A percentile compares a stretch with the other conserved stretches of the same genome.
Evolutionary conservation across 2,797 vertebrate genomes (phyloP).

Genomic region (Hippoglossus hippoglossus): DNA sequence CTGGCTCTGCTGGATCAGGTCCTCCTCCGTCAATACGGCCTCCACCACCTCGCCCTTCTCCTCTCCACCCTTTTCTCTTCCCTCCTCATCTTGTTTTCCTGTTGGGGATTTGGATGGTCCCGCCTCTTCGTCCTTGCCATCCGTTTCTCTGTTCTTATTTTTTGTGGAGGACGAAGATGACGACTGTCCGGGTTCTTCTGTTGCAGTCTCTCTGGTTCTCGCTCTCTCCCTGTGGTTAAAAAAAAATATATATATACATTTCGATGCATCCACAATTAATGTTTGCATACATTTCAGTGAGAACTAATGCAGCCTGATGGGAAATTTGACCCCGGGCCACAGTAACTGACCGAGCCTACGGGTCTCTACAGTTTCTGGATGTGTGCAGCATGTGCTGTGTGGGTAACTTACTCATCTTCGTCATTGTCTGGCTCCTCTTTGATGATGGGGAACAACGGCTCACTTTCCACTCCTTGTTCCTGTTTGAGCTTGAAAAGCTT

Average conservation of each 20-base stretch:
- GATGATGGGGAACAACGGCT: slow-evolving; percentile 95
- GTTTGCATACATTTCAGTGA: no score
- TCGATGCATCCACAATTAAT: background rate
- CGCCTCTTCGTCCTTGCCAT: slow-evolving; percentile 29
- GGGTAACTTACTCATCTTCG: slow-evolving; percentile 78
- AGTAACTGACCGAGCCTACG: no score
- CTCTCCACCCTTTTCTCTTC: slow-evolving; percentile 57
- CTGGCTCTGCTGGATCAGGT: slow-evolving; percentile 97
- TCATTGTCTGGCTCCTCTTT: slow-evolving; percentile 86
- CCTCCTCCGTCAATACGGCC: slow-evolving; percentile 95
- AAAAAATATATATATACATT: background rate
- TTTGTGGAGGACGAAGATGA: slow-evolving; percentile 48
- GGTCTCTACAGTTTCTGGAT: background rate
- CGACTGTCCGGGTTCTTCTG: slow-evolving; percentile 42
- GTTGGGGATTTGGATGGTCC: slow-evolving; percentile 62
- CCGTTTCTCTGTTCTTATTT: slow-evolving; percentile 7
- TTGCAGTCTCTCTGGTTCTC: background rate
- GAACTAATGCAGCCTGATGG: no score
- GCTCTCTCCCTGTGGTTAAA: slow-evolving; percentile 32
- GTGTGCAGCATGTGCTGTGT: background rate
- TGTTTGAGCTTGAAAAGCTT: slow-evolving; percentile 98
- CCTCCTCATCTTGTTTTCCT: slow-evolving; percentile 41
- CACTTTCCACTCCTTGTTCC: slow-evolving; percentile 97
- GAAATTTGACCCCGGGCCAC: no score
- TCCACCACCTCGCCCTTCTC: slow-evolving; percentile 84